Percentiles rank a stretch among this genome's conserved stretches.
Conservation (phyloP, 2,113 vertebrate species). For the Nibea albiflora region DNA sequence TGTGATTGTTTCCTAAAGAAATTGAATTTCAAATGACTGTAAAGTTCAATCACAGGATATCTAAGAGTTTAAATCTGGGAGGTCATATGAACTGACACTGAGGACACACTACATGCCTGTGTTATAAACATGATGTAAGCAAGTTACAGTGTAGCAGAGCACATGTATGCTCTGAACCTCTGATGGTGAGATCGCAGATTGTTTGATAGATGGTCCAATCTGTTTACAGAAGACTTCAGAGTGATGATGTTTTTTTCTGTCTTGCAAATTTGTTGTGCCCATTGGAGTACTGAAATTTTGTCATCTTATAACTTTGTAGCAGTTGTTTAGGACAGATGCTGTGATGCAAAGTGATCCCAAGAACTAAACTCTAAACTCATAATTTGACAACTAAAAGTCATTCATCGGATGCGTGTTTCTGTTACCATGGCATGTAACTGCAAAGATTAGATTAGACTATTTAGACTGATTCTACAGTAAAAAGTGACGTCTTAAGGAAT, state of each 20-base stretch:
- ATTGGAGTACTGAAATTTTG: neutral
- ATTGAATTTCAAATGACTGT: neutral
- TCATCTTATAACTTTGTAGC: neutral
- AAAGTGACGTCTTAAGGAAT: neutral
- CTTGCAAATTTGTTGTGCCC: neutral
- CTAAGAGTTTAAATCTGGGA: neutral
- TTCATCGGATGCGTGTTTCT: neutral
- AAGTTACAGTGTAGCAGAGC: neutral
- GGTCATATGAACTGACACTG: neutral
- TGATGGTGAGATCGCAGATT: neutral
- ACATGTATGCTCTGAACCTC: too few relatives aligned
- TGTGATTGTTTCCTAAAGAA: too few relatives aligned
- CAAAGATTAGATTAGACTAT: neutral
- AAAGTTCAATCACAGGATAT: neutral
- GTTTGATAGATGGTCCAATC: neutral
- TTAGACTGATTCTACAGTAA: neutral
- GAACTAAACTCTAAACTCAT: neutral
- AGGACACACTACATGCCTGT: constrained; percentile 6
- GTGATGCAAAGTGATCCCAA: neutral
- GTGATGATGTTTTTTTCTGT: too few relatives aligned
- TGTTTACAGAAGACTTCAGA: neutral
- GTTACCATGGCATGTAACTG: neutral
- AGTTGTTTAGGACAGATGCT: neutral
- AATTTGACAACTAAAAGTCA: neutral
- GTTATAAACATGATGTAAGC: neutral